phyloP scores from a whole-genome alignment of 2,797 vertebrate genomes.

The Masticophis lateralis region DNA sequence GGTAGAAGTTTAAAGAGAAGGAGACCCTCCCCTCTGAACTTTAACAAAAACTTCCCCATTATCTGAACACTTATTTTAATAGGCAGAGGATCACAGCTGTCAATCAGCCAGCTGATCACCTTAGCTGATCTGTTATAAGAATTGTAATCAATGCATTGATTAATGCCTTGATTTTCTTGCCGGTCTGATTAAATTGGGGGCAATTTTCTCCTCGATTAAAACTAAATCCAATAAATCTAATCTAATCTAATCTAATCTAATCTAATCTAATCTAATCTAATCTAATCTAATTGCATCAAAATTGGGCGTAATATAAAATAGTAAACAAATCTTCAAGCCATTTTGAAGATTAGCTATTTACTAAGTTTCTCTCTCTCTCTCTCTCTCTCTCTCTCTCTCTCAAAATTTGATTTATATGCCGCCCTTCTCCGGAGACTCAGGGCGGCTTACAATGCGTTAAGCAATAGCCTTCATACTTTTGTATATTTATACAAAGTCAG shows the following conservation, averaged over 20 bases:
- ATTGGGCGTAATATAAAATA: background rate
- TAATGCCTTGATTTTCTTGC: background rate
- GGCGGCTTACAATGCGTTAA: too few relatives aligned
- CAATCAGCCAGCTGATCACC: background rate
- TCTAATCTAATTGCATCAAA: background rate
- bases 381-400: too few relatives aligned
- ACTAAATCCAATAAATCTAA: too few relatives aligned
- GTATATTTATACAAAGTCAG: too few relatives aligned
- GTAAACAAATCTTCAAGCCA: background rate
- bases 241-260: too few relatives aligned
- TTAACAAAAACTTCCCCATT: background rate
- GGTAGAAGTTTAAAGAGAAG: background rate
- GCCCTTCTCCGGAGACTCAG: too few relatives aligned
- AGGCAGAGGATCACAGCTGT: background rate
- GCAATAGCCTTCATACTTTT: too few relatives aligned
- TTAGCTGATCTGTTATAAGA: background rate
- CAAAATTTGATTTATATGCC: too few relatives aligned
- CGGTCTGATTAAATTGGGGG: background rate
- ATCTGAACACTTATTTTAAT: background rate
- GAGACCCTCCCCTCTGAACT: background rate
- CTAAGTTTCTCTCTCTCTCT: background rate
- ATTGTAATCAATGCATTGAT: background rate
- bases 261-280: too few relatives aligned
- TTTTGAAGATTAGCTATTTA: background rate
- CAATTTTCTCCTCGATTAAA: background rate